phyloP scores from a whole-genome alignment of 2,113 vertebrate genomes.

The Vicugna pacos region DNA sequence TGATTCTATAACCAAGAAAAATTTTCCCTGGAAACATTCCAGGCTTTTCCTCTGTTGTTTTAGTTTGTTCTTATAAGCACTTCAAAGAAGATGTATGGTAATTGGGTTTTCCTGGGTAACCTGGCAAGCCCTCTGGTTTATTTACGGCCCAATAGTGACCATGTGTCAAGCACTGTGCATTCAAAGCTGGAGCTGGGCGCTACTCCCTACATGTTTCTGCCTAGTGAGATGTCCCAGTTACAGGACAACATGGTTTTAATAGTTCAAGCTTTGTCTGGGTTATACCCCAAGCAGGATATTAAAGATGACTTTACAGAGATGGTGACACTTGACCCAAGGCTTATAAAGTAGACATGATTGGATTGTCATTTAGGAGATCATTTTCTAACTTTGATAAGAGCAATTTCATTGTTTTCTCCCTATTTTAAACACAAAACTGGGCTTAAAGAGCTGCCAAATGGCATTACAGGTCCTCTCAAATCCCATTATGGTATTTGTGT shows the following conservation, averaged over 20 bases:
- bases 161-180: not conserved
- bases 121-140: not conserved
- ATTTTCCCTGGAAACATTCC: constrained; percentile 28
- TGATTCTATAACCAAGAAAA: constrained; percentile 50
- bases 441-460: not conserved
- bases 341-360: not conserved
- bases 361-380: not conserved
- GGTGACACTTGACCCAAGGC: not conserved
- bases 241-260: not conserved
- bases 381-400: constrained; percentile 12
- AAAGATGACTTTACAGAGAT: not conserved
- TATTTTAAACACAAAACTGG: constrained; percentile 14
- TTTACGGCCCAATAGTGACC: not conserved
- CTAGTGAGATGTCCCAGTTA: not conserved
- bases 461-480: not conserved
- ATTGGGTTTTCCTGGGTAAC: constrained; percentile 42
- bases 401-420: constrained; percentile 6
- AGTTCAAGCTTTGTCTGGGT: not conserved
- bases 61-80: constrained; percentile 45
- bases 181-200: not conserved
- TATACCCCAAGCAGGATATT: not conserved
- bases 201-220: not conserved
- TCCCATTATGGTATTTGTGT: not conserved
- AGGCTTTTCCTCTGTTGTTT: constrained; percentile 54
- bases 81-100: constrained; percentile 53